Evolutionary conservation across 2,797 vertebrate genomes (phyloP), one percentile per base, ranked within the genome.

Genomic region (Arnoldichthys spilopterus): DNA sequence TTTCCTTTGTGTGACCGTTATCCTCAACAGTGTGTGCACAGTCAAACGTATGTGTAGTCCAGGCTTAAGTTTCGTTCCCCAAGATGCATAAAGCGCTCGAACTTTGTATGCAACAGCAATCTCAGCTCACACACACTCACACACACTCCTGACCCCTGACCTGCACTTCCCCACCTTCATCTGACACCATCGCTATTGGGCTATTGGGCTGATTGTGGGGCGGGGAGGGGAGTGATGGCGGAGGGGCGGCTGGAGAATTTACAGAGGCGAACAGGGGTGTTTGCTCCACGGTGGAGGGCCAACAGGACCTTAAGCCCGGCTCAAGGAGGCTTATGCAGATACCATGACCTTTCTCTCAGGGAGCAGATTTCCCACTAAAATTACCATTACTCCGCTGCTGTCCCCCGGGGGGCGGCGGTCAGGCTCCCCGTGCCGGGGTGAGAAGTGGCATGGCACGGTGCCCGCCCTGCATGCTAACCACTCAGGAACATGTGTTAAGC

Each of bases 361-460:
- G 93, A 95, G 93, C 92, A 96, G 94, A 96, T 96, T 96, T 98
- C 95, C 95, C 95, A 96, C 94, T 96, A 94, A 97, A 95, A 97
- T 97, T 97, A 94, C 94, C 94, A 96, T 96, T 95, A 96, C 93
- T 95, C 91, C 91, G 86, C 77, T 69, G 83, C 86, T 85, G 85
- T 94, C 95, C 95, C 95, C 88, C 89, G 63, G 92, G 95, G 94
- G 91, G 84, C 84, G 73, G 80, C 87, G 89, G 90, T 90, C 93
- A 93, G 92, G 88, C 67, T 81, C 26, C 91, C 92, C 89, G 86
- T 87, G 89, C 88, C 90, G 89, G 94, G 94, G 93, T 95, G 95
- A 95, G 95, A 96, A 95, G 94, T 94, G 94, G 94, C 49, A 80
- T 95, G 93, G 92, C 92, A 93, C 90, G 58, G 47, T 93, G 93